phyloP scores from a whole-genome alignment of 2,113 vertebrate genomes.

The Cebus imitator region DNA sequence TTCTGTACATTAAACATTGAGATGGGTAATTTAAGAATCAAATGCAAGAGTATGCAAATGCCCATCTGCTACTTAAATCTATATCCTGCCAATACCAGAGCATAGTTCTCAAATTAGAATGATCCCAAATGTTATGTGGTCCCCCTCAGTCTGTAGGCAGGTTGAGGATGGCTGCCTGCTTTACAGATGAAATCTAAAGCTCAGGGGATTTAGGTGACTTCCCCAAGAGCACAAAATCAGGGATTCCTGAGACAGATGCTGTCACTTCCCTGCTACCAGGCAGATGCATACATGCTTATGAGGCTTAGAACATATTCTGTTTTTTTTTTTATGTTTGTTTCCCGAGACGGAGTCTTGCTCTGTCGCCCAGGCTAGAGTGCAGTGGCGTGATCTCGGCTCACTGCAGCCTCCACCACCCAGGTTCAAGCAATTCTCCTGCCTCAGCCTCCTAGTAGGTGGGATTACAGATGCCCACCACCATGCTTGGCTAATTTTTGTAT shows the following conservation, averaged over 20 bases:
- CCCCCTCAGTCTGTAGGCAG: background rate
- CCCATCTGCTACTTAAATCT: background rate
- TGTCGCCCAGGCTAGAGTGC: too few relatives aligned
- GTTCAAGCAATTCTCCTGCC: too few relatives aligned
- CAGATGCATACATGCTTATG: background rate
- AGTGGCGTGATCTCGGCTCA: too few relatives aligned
- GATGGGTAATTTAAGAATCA: background rate
- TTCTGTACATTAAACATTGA: background rate
- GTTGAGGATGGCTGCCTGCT: background rate
- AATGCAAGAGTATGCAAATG: slow-evolving; percentile 27
- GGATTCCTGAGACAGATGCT: background rate
- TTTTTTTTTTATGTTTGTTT: too few relatives aligned
- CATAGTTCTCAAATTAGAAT: slow-evolving; percentile 6
- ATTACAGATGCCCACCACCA: too few relatives aligned
- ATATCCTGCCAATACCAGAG: background rate
- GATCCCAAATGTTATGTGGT: background rate
- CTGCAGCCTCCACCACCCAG: too few relatives aligned
- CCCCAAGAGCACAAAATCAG: background rate
- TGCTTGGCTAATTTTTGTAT: too few relatives aligned
- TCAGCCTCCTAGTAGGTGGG: too few relatives aligned
- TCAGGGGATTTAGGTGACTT: background rate
- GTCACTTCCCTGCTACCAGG: background rate
- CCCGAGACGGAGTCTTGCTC: too few relatives aligned
- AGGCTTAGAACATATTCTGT: background rate
- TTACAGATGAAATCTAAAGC: background rate